phyloP scores from a whole-genome alignment of 2,797 vertebrate genomes.

The Esox masquinongy region DNA sequence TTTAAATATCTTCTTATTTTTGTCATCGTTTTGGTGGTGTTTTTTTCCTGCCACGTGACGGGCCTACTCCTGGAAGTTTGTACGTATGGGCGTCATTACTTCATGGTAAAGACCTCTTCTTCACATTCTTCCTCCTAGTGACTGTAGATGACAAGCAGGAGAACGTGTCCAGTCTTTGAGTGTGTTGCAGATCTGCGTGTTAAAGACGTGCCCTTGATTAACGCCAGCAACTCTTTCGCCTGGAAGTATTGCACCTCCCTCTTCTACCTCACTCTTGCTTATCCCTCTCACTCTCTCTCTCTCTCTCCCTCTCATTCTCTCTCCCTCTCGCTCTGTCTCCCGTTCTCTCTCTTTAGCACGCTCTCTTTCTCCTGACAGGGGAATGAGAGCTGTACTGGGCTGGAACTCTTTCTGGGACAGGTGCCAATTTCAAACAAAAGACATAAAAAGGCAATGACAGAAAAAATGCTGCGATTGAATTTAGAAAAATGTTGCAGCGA shows the following conservation, averaged over 20 bases:
- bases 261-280: conserved; percentile 42
- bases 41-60: conserved; percentile 50
- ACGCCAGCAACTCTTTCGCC: conserved; percentile 29
- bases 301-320: conserved; percentile 66
- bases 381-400: conserved; percentile 77
- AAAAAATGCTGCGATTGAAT: conserved; percentile 67
- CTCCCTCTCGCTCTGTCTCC: conserved; percentile 49
- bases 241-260: conserved; percentile 56
- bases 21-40: conserved; percentile 37
- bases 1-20: conserved; percentile 39
- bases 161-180: conserved; percentile 43
- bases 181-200: conserved; percentile 41
- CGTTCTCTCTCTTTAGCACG: conserved; percentile 46
- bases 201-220: conserved; percentile 40
- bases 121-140: conserved; percentile 48
- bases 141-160: conserved; percentile 44
- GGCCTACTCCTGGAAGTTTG: conserved; percentile 58
- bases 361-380: conserved; percentile 69
- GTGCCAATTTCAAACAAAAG: conserved; percentile 96
- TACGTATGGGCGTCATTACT: conserved; percentile 54
- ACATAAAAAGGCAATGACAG: conserved; percentile 86
- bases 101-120: conserved; percentile 47
- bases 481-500: conserved; percentile 59
- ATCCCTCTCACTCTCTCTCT: conserved; percentile 47
- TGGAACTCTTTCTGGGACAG: conserved; percentile 90